Evolutionary conservation across 2,888 invertebrate genomes (phyloP).

Genomic region (Neoscelio sp.): DNA sequence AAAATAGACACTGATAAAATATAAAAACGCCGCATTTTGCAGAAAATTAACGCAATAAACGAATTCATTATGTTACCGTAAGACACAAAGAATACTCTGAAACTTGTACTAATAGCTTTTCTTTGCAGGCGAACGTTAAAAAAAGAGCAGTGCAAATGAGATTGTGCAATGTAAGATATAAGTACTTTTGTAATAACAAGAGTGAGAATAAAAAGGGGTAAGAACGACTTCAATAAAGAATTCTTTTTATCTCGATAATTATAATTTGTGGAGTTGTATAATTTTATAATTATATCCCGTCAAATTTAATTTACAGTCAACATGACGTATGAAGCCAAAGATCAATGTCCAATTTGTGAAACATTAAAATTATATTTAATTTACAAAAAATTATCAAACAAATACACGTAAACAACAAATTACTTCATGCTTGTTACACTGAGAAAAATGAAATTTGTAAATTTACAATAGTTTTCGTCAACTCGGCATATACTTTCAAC

Average conservation of each 20-base stretch:
- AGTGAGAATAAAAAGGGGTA: constrained; percentile 17
- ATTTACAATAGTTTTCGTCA: no score
- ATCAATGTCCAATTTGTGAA: not conserved
- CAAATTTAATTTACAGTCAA: not conserved
- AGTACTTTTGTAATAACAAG: constrained; percentile 22
- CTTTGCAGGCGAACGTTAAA: not conserved
- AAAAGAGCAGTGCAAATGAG: constrained; percentile 40
- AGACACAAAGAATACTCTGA: constrained; percentile 27
- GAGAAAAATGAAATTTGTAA: no score
- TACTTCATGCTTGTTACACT: no score
- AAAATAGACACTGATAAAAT: no score
- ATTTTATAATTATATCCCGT: not conserved
- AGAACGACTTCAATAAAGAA: constrained; percentile 34
- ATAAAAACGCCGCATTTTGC: constrained; percentile 12
- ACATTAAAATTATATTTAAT: not conserved
- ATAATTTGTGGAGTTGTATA: constrained; percentile 4
- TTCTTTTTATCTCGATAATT: constrained; percentile 1
- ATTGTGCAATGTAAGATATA: constrained; percentile 32
- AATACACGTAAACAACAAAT: no score
- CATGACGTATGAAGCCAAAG: not conserved
- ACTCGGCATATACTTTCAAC: no score
- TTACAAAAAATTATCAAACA: no score
- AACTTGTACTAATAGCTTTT: constrained; percentile 15
- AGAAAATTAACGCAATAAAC: constrained; percentile 28
- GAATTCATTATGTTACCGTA: constrained; percentile 34